Evolutionary conservation across 2,113 vertebrate genomes (phyloP).

Genomic region (Tupaia chinensis): DNA sequence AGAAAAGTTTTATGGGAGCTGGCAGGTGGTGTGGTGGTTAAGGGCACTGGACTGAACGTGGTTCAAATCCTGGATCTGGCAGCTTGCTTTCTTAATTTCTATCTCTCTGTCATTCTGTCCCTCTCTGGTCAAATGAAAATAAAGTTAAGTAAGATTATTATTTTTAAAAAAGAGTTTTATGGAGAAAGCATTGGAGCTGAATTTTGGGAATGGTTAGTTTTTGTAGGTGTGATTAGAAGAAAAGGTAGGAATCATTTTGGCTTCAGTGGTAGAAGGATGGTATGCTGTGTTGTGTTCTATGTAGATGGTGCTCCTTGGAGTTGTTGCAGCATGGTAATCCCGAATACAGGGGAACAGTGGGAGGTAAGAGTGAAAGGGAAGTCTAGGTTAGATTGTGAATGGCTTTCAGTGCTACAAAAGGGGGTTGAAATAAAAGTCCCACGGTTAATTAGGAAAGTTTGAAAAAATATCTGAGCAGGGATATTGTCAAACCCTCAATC

Average conservation of each 20-base stretch:
- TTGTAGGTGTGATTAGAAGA: not conserved
- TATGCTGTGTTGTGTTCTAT: not conserved
- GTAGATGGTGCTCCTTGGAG: not conserved
- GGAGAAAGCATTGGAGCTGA: constrained; percentile 1
- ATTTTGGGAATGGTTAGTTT: constrained; percentile 38
- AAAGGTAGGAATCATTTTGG: not conserved
- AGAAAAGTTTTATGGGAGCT: not conserved
- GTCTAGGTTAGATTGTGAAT: not conserved
- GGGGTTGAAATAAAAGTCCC: constrained; percentile 14
- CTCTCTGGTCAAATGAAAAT: too few species aligned
- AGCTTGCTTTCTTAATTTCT: too few species aligned
- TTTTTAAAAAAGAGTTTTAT: not conserved
- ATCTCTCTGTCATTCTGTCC: too few species aligned
- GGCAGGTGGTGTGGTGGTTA: too few species aligned
- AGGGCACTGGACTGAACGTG: too few species aligned
- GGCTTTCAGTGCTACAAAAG: not conserved
- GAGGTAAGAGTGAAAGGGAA: not conserved
- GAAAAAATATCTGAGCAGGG: not conserved
- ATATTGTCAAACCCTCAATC: not conserved
- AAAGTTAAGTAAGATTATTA: too few species aligned
- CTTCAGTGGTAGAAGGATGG: not conserved
- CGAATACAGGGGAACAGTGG: not conserved
- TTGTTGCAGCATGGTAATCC: not conserved
- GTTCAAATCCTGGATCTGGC: too few species aligned
- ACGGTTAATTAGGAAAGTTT: not conserved